These are phyloP conservation scores for Cavia porcellus DNA, from an alignment of 2,113 vertebrate genomes.

Conservation along the genomic window DNA sequence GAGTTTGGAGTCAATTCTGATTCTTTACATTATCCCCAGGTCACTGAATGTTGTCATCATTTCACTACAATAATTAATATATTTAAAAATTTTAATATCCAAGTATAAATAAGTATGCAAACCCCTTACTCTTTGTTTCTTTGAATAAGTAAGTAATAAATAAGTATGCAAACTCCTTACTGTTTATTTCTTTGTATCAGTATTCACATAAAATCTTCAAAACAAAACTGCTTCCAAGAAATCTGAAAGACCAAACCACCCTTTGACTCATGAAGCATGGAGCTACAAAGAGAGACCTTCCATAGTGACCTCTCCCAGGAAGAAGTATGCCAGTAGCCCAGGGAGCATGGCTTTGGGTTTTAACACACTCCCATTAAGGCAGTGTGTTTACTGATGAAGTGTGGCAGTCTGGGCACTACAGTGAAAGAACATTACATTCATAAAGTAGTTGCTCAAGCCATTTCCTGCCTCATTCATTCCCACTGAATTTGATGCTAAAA, in stretches of 20 bases:
- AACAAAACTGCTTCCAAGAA: not conserved
- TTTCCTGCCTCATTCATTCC: not conserved
- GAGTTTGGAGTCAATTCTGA: no score
- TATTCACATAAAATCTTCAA: not conserved
- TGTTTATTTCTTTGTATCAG: not conserved
- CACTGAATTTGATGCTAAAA: not conserved
- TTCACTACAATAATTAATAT: no score
- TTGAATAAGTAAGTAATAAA: no score
- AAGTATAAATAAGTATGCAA: not conserved
- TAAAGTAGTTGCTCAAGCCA: not conserved
- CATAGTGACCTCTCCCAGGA: not conserved
- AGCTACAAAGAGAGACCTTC: not conserved
- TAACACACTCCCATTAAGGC: no score
- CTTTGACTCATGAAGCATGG: not conserved
- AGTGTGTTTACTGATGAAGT: rapidly evolving
- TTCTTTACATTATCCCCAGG: no score
- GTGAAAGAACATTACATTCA: rapidly evolving
- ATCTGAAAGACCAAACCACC: not conserved
- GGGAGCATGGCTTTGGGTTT: not conserved
- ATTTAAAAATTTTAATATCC: no score
- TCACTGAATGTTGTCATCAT: no score
- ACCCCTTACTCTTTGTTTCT: no score
- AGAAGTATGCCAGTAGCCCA: not conserved
- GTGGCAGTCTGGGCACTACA: not conserved
- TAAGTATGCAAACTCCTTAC: no score